Base-by-base conservation (phyloP, 2,797 vertebrate genomes). In the Rallus crepitans region DNA sequence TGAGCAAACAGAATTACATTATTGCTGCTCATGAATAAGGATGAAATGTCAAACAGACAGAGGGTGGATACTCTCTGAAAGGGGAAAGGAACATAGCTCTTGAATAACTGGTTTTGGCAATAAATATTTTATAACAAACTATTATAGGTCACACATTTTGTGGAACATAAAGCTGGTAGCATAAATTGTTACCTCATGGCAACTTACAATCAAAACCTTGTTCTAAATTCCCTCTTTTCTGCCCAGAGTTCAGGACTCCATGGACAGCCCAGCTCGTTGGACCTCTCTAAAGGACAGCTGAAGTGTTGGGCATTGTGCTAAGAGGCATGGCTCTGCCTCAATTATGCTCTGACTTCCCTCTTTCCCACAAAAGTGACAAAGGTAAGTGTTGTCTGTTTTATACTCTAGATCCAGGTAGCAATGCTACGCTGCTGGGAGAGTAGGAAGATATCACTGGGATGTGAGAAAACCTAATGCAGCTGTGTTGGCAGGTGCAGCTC, bases 381-480 rank as follows among this genome's bases (percentile, higher is more conserved):
- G 48, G 45, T 25, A 42, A 66, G 17, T 3, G 3, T 23, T 4
- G 8, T 21, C n/a, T 71, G 35, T 53, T 92, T 90, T 33, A 50
- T 7, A 39, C 12, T 27, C 23, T n/a, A 31, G 48, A 61, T 16
- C 12, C 31, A 78, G 23, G n/a, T 1, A 82, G 42, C 39, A 60
- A 19, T 24, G 28, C 3, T 27, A 0, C 0, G 0, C n/a, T 59
- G 33, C 48, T 0, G 1, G 37, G 30, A 72, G 16, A 83, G 30
- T 0, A 69, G 40, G 68, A 79, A 39, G 65, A 47, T 6, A 9
- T 7, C 0, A 1, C 39, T 76, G 59, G 18, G 66, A 76, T 28
- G 25, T 35, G 48, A 37, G 77, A 88, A 88, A 47, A 12, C 30
- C 37, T 61, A 60, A 64, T 4, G 40, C 53, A 68, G 33, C 33